Evolutionary conservation across 1,140 invertebrate species (phyloP).

Genomic region (Ceratoteleas bidentatus): DNA sequence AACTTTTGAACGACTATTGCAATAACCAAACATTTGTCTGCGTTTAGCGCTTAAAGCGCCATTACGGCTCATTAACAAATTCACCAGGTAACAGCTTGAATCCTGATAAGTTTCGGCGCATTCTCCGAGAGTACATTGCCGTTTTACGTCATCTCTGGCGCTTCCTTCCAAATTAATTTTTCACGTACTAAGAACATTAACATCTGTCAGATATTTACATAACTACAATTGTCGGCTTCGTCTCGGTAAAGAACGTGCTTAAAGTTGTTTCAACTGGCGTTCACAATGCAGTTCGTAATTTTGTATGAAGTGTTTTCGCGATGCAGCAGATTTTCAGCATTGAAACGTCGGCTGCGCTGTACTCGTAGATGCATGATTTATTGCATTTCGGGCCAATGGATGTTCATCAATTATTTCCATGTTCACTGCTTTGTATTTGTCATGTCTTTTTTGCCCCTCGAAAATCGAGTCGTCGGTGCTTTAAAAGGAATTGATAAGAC

Average conservation of each 20-base stretch:
- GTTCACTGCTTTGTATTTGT: neutral
- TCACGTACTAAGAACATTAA: slow-evolving; percentile 28
- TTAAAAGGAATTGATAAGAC: neutral
- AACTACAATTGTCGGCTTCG: slow-evolving; percentile 58
- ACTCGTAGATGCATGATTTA: slow-evolving; percentile 34
- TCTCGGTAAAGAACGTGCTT: slow-evolving; percentile 50
- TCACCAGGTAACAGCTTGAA: no score
- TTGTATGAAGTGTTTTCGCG: slow-evolving; percentile 29
- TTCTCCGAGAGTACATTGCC: no score
- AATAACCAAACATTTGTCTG: no score
- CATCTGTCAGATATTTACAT: slow-evolving; percentile 52
- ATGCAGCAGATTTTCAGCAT: slow-evolving; percentile 28
- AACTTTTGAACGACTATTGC: no score
- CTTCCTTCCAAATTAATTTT: no score
- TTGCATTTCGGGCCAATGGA: slow-evolving; percentile 13
- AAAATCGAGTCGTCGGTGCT: neutral
- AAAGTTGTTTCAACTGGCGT: slow-evolving; percentile 37
- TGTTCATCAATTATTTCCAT: slow-evolving; percentile 4
- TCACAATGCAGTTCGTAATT: slow-evolving; percentile 46
- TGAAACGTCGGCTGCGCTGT: slow-evolving; percentile 8
- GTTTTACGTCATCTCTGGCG: no score
- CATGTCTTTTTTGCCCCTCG: neutral
- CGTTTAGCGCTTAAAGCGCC: no score
- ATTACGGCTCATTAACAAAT: no score
- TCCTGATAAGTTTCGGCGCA: no score